Conservation (phyloP, 1,140 invertebrate genomes). For the Neodiprion virginianus region DNA sequence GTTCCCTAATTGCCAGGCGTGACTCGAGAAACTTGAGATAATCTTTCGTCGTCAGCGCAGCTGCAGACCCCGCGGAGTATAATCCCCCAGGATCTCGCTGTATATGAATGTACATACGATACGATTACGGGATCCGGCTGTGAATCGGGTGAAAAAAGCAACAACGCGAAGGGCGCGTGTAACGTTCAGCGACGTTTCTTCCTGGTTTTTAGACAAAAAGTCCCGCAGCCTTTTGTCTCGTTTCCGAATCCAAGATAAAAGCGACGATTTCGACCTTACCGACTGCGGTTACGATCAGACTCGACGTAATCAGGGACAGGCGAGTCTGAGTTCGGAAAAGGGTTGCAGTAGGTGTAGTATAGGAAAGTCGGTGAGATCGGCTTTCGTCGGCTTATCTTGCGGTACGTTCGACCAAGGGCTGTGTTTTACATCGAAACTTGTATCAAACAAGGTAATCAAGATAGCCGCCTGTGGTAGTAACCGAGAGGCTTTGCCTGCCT, state of each 20-base stretch:
- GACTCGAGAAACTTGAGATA: background rate
- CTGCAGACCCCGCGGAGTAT: background rate
- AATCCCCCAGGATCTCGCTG: background rate
- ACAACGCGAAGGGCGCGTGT: too few species aligned
- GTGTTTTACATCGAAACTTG: background rate
- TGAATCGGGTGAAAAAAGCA: too few species aligned
- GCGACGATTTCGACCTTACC: too few species aligned
- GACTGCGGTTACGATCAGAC: too few species aligned
- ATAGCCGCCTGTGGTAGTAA: background rate
- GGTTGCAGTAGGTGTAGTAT: background rate
- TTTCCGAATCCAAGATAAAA: too few species aligned
- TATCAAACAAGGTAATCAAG: conserved; percentile 7
- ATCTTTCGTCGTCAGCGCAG: background rate
- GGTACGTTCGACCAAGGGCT: background rate
- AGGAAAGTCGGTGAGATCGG: background rate
- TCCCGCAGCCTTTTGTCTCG: too few species aligned
- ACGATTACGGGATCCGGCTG: too few species aligned
- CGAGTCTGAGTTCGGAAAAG: background rate
- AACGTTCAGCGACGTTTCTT: too few species aligned
- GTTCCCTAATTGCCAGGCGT: background rate
- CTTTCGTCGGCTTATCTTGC: background rate
- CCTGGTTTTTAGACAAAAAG: too few species aligned
- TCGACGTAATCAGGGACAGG: background rate
- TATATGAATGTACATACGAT: too few species aligned
- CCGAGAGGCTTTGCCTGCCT: background rate